Evolutionary conservation across 2,113 vertebrate genomes (phyloP).

Genomic region (Illadopsis cleaveri): DNA sequence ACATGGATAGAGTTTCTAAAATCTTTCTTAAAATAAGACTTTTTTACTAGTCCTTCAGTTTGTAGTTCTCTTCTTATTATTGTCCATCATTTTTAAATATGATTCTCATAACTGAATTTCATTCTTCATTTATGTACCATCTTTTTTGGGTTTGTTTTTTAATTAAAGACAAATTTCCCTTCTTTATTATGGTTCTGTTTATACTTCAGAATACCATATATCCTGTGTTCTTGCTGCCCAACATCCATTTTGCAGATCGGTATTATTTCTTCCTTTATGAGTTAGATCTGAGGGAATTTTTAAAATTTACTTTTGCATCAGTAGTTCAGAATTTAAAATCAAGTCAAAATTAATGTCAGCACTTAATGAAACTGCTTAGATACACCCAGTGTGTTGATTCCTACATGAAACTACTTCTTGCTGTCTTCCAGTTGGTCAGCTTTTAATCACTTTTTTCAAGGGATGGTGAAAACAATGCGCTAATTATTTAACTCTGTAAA

Average conservation of each 20-base stretch:
- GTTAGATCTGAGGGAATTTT: background rate
- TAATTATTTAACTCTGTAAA: background rate
- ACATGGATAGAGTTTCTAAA: background rate
- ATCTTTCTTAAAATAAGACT: background rate
- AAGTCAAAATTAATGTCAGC: background rate
- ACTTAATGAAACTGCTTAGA: background rate
- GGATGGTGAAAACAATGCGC: background rate
- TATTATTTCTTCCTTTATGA: background rate
- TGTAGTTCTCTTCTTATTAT: background rate
- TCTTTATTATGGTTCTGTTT: background rate
- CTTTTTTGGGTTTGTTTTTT: background rate
- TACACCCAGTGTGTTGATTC: background rate
- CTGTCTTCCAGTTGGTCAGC: background rate
- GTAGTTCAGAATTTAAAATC: background rate
- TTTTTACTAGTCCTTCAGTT: background rate
- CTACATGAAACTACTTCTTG: background rate
- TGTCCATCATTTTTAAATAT: background rate
- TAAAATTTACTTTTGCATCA: background rate
- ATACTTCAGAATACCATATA: background rate
- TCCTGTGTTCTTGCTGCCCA: background rate
- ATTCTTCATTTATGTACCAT: background rate
- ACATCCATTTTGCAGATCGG: background rate
- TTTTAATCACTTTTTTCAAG: background rate
- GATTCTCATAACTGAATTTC: background rate
- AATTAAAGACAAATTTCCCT: background rate